Conservation (phyloP, 1,140 invertebrate species). For the Paraescarpia echinospica region DNA sequence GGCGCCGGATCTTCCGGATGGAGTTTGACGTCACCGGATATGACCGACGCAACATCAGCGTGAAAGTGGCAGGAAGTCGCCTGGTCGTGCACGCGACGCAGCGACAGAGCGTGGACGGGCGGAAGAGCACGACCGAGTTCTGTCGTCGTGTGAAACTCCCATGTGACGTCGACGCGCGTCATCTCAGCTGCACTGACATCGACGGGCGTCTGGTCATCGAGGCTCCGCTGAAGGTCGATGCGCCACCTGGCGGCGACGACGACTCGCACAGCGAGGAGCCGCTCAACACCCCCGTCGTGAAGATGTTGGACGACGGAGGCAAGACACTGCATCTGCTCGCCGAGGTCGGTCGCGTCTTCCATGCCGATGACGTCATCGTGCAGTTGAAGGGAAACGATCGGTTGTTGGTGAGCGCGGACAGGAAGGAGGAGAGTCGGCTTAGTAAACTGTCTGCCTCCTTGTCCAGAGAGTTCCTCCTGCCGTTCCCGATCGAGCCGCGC, state of each 20-base stretch:
- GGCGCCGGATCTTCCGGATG: conserved; percentile 17
- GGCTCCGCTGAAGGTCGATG: conserved; percentile 9
- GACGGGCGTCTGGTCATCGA: conserved; percentile 19
- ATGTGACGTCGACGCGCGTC: conserved; percentile 16
- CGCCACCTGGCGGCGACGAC: background rate
- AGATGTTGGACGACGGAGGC: background rate
- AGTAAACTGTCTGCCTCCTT: conserved; percentile 21
- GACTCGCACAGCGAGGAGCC: background rate
- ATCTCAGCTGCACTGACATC: conserved; percentile 4
- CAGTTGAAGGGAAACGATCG: conserved; percentile 21
- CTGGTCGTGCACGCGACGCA: conserved; percentile 23
- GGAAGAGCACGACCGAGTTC: conserved; percentile 27
- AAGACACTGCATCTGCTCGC: conserved; percentile 22
- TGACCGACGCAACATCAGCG: conserved; percentile 25
- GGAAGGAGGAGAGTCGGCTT: background rate
- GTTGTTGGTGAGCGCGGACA: conserved; percentile 24
- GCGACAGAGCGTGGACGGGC: conserved; percentile 9
- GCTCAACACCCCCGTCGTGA: conserved; percentile 24
- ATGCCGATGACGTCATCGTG: conserved; percentile 28
- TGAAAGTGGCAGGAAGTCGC: conserved; percentile 22
- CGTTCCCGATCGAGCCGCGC: conserved; percentile 19
- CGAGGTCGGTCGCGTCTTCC: conserved; percentile 29
- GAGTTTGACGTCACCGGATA: conserved; percentile 29
- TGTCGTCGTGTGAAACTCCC: conserved; percentile 22
- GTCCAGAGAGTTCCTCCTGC: conserved; percentile 27